Evolutionary conservation across 2,888 invertebrate species (phyloP), one percentile per base, ranked within the genome.

Genomic region (Clivina fossor): DNA sequence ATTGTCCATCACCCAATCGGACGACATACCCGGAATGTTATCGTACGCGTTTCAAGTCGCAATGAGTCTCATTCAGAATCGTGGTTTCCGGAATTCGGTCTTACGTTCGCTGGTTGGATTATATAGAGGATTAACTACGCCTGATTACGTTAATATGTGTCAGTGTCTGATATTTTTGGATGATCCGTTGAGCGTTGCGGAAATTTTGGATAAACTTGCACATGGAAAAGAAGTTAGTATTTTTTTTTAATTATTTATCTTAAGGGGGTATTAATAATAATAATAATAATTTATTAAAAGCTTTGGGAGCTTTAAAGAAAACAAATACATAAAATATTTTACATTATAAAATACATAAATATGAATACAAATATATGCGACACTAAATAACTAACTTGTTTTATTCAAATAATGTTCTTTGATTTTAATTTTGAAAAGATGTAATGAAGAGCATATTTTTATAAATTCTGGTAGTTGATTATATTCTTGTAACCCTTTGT

Each of bases 71-170:
- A 90, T 98, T 26, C 94, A 96, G 70, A 95, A 96, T 73, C 84
- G 93, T 49, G 90, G 89, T 18, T 98, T 97, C 73, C 85, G 98
- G 9, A 91, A 93, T 72, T 86, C 87, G 59, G 93, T 98, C 5
- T 79, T 99, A 30, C 83, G 91, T 18, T 87, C 91, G 13, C 78
- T 99, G 51, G 95, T 98, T 4, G 87, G 85, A 49, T 79, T 99
- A 1, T 99, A 98, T 73, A 82, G 90, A 62, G 89, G 90, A 53
- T 79, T 97, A 30, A 84, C 87, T 18, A 87, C 91, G 20, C 95
- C 98, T 0, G 98, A 99, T 73, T 98, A 95, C 73, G 96, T 99
- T 13, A 97, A 93, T 73, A 96, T 99, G 89, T 95, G 95, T 67
- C 93, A 98, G 76, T 98, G 97, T 72, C 82, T 97, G 56, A 98